Conservation (phyloP, 2,113 vertebrate species). For the Platycercus adscitus region DNA sequence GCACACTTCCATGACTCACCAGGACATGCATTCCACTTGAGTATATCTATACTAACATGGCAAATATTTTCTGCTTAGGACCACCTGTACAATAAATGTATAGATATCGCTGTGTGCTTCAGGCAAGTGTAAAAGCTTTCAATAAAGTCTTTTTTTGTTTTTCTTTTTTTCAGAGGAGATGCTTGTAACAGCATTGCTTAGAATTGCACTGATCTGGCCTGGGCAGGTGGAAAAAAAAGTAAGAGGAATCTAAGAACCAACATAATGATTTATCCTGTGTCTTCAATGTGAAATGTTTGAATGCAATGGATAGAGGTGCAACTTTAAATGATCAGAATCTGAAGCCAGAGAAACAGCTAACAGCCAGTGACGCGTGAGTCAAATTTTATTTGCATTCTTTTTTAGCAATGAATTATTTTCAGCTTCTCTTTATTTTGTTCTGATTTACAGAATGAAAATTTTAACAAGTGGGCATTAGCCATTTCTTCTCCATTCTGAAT, state of each 20-base stretch:
- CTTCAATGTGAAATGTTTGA: neutral
- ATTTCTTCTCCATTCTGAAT: neutral
- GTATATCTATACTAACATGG: neutral
- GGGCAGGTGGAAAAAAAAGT: neutral
- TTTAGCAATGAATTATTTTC: neutral
- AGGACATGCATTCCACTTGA: neutral
- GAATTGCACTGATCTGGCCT: neutral
- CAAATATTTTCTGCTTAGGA: neutral
- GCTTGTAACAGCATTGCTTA: neutral
- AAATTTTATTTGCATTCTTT: neutral
- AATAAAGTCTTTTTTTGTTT: neutral
- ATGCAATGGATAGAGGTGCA: neutral
- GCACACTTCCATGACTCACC: neutral
- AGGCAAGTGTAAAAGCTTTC: neutral
- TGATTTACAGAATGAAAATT: neutral
- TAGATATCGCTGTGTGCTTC: neutral
- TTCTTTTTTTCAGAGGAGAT: neutral
- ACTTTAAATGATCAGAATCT: neutral
- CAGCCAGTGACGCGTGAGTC: neutral
- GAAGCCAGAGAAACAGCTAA: neutral
- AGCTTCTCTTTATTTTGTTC: neutral
- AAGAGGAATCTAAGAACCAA: neutral
- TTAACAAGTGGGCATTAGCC: neutral
- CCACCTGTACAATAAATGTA: neutral
- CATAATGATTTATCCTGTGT: neutral